Conservation (phyloP, 1,140 invertebrate genomes). For the Aphidius ervi region DNA sequence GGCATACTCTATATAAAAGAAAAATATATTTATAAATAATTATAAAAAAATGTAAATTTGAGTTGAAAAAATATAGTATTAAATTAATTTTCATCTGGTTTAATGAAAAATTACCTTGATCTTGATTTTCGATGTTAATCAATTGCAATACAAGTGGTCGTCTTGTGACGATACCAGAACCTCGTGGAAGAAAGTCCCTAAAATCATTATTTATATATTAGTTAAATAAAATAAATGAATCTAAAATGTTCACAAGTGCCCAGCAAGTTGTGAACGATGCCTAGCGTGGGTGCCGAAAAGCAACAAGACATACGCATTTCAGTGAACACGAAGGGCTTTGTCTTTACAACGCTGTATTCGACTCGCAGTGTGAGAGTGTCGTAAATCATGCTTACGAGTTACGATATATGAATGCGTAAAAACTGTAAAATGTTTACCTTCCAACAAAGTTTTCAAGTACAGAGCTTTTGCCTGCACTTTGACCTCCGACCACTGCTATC, state of each 20-base stretch:
- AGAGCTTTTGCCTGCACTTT: conserved; percentile 98
- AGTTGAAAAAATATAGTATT: not conserved
- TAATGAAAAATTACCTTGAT: not conserved
- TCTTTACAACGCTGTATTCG: no score
- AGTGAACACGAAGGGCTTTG: no score
- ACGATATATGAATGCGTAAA: not conserved
- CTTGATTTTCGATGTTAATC: conserved; percentile 63
- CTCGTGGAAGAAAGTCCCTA: conserved; percentile 94
- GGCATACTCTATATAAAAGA: conserved; percentile 75
- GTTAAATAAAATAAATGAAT: not conserved
- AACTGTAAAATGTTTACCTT: conserved; percentile 67
- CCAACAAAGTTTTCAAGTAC: conserved; percentile 99
- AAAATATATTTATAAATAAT: not conserved
- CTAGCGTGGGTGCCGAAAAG: no score
- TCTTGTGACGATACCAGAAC: conserved; percentile 95
- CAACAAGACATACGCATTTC: no score
- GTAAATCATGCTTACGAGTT: not conserved
- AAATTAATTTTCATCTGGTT: not conserved
- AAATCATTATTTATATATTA: conserved; percentile 40
- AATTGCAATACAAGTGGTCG: conserved; percentile 95
- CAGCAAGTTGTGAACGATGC: no score
- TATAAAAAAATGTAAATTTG: conserved; percentile 37
- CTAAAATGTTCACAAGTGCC: no score
- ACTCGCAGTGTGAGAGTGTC: no score
- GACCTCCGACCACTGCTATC: conserved; percentile 98